Base-by-base conservation (phyloP, 1,140 invertebrate genomes). In the Sarcophaga bullata region DNA sequence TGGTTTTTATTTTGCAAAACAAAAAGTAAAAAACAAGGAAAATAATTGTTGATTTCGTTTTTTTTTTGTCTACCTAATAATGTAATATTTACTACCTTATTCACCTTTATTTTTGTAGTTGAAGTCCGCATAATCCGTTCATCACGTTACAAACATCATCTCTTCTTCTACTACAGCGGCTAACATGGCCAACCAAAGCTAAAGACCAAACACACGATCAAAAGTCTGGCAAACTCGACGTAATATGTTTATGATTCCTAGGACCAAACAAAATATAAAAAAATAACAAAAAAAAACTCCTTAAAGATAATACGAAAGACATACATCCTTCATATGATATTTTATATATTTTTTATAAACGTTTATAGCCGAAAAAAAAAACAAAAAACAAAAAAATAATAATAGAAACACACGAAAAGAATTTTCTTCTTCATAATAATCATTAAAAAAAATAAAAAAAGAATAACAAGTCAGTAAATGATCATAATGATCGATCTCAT, bases 91-190 rank as follows among this genome's bases (percentile, higher is more conserved):
- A 15, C 19, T 10, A 49, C 73, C 49, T 78, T 48, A 48, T 50
- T 17, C 75, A 52, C 50, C 47, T 37, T 75, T 25, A 81, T 76
- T 50, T 37, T 83, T 73, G 52, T 72, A 72, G 73, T 78, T 81
- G 83, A 75, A 85, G 87, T 86, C 85, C 88, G 88, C 82, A 89
- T 88, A 89, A 89, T 87, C 86, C 88, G 88, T 50, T 86, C 88
- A 86, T 88, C 88, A 85, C 87, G 88, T 85, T n/a, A 86, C 78
- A 84, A 85, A 82, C 82, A 84, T 80, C 80, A 85, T 84, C 81
- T 84, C 75, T 48, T 78, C 75, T 15, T 62, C 58, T 7, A 48
- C 86, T 86, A 78, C 84, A 84, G 68, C 84, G 76, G 68, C 82
- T 37, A 80, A 80, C 52, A 62, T 46, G 46, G 52, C 54, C 37